Evolutionary conservation across 2,113 vertebrate species (phyloP), one percentile per base, ranked within the genome.

Genomic region (Vireo altiloquus): DNA sequence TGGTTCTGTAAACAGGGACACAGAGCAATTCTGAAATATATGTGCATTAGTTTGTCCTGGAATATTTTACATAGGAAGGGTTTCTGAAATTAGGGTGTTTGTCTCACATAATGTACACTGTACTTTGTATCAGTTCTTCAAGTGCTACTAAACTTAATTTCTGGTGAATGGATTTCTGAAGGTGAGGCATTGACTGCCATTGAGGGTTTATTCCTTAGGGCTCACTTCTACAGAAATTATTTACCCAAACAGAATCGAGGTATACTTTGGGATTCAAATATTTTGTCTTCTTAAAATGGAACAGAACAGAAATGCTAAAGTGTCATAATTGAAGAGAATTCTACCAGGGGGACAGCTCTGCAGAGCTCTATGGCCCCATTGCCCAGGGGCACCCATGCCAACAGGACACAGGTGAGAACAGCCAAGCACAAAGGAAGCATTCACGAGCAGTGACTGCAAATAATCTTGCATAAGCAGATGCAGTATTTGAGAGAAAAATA

Each of bases 381-480:
- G 37, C 2, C 1, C 46, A 56, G 56, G 33, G 8, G 3, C 11
- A 39, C 5, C 8, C 24, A 47, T 22, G 15, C 1, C 2, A 69
- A 18, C 15, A 71, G 17, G 28, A 50, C 5, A 1, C 6, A 5
- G 28, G 1, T 46, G 39, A 69, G 37, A 69, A 49, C 4, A 72
- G 33, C 11, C 68, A 93, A 64, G 52, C 5, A 80, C 30, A 80
- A 92, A 60, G 31, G 25, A 65, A 75, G 50, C 11, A 69, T 42
- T 42, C 24, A 27, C 0, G 1, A 90, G 15, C 35, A 76, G 53
- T 39, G 18, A 15, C 23, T 68, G 25, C 49, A 33, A 5, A 57
- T 27, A 42, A 7, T 39, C 12, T 39, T 59, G 18, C n/a, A 31
- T 11, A 10, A 47, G 46, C 31, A 71, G 25, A 10, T 12, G 25